These are phyloP conservation scores for Apostichopus californicus DNA, from an alignment of 35 echinoderm and acorn worm species.

Conservation along the genomic window DNA sequence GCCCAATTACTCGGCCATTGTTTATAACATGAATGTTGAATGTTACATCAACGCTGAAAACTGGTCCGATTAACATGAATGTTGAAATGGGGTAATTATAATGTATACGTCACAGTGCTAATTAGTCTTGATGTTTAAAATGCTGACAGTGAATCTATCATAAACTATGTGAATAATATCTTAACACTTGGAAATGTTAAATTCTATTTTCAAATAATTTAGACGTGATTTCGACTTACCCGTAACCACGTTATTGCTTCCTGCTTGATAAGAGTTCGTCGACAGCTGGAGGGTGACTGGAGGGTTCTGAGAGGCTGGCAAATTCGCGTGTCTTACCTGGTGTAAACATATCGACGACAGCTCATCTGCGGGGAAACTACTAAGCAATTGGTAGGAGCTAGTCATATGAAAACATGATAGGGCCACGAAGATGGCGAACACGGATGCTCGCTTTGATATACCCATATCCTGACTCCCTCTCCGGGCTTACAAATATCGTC, in stretches of 20 bases:
- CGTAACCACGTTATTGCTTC: not conserved
- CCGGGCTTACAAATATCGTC: not conserved
- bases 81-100: too few relatives aligned
- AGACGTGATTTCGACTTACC: not conserved
- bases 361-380: too few relatives aligned
- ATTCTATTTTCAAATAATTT: too few relatives aligned
- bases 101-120: too few relatives aligned
- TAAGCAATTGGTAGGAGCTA: not conserved
- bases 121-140: too few relatives aligned
- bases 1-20: too few relatives aligned
- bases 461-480: not conserved
- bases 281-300: not conserved
- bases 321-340: not conserved
- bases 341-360: not conserved
- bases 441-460: not conserved
- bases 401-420: conserved; percentile 26
- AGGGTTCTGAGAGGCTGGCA: not conserved
- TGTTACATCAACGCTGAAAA: too few relatives aligned
- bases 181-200: too few relatives aligned
- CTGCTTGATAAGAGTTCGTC: not conserved
- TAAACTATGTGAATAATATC: too few relatives aligned
- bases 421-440: not conserved
- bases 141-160: too few relatives aligned
- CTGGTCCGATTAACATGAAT: too few relatives aligned
- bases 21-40: too few relatives aligned